These are phyloP conservation scores for Megamerina dolium DNA, from an alignment of 2,888 invertebrate species.

Conservation along the genomic window DNA sequence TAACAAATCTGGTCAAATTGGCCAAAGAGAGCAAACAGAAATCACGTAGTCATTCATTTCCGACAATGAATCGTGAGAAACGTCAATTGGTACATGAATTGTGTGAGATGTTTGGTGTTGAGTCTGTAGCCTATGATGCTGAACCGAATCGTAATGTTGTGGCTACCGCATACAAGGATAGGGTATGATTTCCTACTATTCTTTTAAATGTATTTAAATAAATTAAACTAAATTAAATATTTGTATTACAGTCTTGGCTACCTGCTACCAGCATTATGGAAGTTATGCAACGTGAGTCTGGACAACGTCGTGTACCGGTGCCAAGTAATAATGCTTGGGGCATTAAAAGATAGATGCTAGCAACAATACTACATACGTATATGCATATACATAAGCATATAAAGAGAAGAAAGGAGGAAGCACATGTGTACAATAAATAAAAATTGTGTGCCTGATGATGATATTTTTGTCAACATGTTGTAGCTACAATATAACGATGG, in stretches of 20 bases:
- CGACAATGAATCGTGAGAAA: constrained; percentile 89
- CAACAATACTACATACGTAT: constrained; percentile 7
- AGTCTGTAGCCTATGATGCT: constrained; percentile 88
- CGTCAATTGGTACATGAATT: constrained; percentile 89
- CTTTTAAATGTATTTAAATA: not conserved
- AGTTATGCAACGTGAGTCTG: constrained; percentile 71
- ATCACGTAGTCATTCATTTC: constrained; percentile 80
- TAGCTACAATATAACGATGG: no score
- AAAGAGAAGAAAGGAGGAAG: no score
- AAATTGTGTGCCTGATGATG: no score
- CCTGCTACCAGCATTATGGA: constrained; percentile 82
- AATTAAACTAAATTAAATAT: constrained; percentile 2
- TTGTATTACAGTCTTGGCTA: constrained; percentile 67
- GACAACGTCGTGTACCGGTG: constrained; percentile 73
- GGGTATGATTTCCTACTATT: constrained; percentile 51
- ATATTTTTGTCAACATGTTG: not conserved
- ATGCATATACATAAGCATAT: no score
- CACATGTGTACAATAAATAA: no score
- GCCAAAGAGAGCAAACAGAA: constrained; percentile 84
- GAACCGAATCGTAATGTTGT: constrained; percentile 94
- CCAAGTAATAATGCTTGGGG: constrained; percentile 56
- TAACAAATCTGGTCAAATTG: constrained; percentile 77
- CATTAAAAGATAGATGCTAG: constrained; percentile 33
- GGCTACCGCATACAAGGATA: constrained; percentile 78
- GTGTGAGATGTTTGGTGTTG: constrained; percentile 90